A percentile compares a stretch with the other conserved stretches of the same genome.
Conservation (phyloP, 2,797 vertebrate species). For the Hemitrygon akajei region DNA sequence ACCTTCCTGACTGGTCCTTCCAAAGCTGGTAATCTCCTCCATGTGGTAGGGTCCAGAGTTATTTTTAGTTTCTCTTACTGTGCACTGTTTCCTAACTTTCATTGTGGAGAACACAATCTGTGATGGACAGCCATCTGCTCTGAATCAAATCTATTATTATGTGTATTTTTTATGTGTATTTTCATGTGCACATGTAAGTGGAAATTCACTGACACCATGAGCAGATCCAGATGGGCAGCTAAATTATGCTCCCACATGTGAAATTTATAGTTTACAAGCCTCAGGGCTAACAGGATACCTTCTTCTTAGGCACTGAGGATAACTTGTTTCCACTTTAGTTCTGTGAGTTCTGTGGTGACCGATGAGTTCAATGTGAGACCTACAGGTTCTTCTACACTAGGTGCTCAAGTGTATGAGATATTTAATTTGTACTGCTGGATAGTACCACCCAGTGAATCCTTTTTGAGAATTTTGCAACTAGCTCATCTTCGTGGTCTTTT, state of each 20-base stretch:
- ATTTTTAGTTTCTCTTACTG: slow-evolving; percentile 1
- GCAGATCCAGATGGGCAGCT: slow-evolving; percentile 4
- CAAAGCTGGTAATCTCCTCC: background rate
- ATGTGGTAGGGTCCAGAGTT: background rate
- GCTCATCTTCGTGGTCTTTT: no score
- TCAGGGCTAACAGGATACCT: background rate
- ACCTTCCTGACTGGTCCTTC: background rate
- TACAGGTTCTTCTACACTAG: no score
- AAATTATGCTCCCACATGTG: background rate
- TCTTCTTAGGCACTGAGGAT: no score
- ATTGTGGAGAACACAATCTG: background rate
- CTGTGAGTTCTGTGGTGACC: no score
- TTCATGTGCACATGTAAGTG: background rate
- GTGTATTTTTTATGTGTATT: background rate
- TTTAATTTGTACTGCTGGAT: no score
- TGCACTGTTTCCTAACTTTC: background rate
- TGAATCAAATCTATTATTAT: background rate
- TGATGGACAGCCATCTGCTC: background rate
- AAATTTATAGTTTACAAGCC: background rate
- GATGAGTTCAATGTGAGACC: no score
- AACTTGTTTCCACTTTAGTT: no score
- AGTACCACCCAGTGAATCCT: no score
- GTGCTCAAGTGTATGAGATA: no score
- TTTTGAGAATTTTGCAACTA: no score
- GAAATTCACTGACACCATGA: background rate